Evolutionary conservation across 2,888 invertebrate genomes (phyloP).

Genomic region (Cancer borealis): DNA sequence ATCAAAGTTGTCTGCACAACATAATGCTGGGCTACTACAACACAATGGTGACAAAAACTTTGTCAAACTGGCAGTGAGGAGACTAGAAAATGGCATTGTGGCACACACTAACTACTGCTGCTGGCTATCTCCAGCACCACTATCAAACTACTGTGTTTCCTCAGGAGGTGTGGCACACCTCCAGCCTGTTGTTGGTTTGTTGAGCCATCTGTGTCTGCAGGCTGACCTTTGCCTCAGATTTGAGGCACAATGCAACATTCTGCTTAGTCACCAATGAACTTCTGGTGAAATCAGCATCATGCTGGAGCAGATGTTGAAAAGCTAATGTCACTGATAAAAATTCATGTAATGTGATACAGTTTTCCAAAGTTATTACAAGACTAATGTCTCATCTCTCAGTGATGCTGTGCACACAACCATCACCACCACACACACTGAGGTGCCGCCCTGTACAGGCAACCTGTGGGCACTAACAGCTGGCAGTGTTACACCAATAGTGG

Average conservation of each 20-base stretch:
- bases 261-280: neutral
- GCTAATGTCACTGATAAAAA: neutral
- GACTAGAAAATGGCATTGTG: constrained; percentile 51
- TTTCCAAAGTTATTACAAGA: neutral
- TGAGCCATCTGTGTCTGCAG: neutral
- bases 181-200: neutral
- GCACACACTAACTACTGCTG: constrained; percentile 52
- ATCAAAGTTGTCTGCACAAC: neutral
- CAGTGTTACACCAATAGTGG: neutral
- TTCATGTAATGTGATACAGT: neutral
- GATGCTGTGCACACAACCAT: neutral
- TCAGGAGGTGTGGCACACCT: constrained; percentile 22
- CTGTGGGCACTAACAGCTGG: neutral
- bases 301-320: neutral
- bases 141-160: constrained; percentile 29
- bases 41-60: constrained; percentile 30
- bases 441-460: neutral
- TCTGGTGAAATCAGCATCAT: neutral
- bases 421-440: constrained; percentile 25
- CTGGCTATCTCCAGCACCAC: constrained; percentile 28
- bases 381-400: neutral
- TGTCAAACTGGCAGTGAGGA: constrained; percentile 57
- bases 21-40: neutral
- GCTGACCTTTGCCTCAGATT: neutral
- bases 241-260: constrained; percentile 14